phyloP scores from a whole-genome alignment of 2,888 invertebrate species.

The Epinotia demarniana region DNA sequence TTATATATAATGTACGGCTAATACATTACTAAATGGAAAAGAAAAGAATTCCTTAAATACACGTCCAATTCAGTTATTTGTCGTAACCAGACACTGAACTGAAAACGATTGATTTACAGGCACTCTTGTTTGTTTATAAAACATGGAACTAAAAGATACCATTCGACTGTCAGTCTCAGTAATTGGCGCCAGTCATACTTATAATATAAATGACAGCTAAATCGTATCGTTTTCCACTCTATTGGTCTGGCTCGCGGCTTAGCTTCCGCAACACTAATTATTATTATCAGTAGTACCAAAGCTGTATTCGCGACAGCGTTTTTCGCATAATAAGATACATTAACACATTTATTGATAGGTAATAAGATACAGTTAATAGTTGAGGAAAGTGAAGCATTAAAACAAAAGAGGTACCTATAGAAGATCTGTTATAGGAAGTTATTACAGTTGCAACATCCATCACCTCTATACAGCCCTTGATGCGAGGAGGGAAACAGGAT shows the following conservation, averaged over 20 bases:
- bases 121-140: not conserved
- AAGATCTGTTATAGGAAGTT: not conserved
- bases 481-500: not conserved
- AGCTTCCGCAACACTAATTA: constrained; percentile 38
- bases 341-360: not conserved
- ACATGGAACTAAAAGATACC: constrained; percentile 38
- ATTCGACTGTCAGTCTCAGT: constrained; percentile 35
- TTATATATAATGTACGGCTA: no score
- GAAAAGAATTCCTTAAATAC: no score
- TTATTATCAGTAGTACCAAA: constrained; percentile 25
- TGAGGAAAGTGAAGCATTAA: no score
- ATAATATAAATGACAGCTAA: constrained; percentile 41
- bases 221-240: constrained; percentile 43
- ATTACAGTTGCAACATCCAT: not conserved
- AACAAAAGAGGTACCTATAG: no score
- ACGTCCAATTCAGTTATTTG: no score
- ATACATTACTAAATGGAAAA: no score
- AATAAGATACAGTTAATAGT: no score
- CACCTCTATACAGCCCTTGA: not conserved
- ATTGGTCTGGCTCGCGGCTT: constrained; percentile 22
- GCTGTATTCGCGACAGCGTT: not conserved
- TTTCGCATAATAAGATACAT: not conserved
- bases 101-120: not conserved
- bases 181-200: constrained; percentile 34
- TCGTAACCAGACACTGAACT: no score